Conservation (phyloP, 2,113 vertebrate genomes). For the Austrofundulus limnaeus region DNA sequence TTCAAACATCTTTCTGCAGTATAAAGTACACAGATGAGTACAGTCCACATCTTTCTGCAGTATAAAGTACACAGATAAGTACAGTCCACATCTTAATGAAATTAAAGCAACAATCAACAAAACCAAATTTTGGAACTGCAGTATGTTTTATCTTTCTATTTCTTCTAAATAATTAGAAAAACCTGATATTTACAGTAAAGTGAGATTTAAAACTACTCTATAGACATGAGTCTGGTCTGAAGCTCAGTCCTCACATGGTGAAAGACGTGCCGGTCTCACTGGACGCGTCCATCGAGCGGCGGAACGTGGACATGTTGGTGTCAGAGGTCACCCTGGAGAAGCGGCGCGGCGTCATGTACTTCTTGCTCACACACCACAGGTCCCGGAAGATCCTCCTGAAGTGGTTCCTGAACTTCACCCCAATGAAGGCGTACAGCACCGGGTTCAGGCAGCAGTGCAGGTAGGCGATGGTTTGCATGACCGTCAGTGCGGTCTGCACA, state of each 20-base stretch:
- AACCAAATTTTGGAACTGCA: background rate
- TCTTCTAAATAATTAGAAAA: background rate
- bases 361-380: slow-evolving; percentile 79
- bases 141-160: background rate
- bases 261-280: slow-evolving; percentile 83
- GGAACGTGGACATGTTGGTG: slow-evolving; percentile 67
- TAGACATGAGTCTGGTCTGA: background rate
- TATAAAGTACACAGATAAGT: background rate
- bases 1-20: too few relatives aligned
- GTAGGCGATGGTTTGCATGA: slow-evolving; percentile 85
- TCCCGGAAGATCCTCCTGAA: slow-evolving; percentile 84
- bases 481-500: slow-evolving; percentile 36
- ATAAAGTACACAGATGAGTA: too few relatives aligned
- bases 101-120: background rate
- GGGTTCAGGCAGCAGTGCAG: slow-evolving; percentile 94
- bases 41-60: too few relatives aligned
- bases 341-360: slow-evolving; percentile 59
- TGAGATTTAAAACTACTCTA: too few relatives aligned
- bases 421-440: slow-evolving; percentile 90
- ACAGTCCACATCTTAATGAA: background rate
- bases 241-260: slow-evolving; percentile 71
- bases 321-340: slow-evolving; percentile 76
- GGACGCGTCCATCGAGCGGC: slow-evolving; percentile 76
- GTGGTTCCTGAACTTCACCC: slow-evolving; percentile 88
- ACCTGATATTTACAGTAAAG: too few relatives aligned